Conservation (phyloP, 2,113 vertebrate genomes). For the Paradoxurus hermaphroditus region DNA sequence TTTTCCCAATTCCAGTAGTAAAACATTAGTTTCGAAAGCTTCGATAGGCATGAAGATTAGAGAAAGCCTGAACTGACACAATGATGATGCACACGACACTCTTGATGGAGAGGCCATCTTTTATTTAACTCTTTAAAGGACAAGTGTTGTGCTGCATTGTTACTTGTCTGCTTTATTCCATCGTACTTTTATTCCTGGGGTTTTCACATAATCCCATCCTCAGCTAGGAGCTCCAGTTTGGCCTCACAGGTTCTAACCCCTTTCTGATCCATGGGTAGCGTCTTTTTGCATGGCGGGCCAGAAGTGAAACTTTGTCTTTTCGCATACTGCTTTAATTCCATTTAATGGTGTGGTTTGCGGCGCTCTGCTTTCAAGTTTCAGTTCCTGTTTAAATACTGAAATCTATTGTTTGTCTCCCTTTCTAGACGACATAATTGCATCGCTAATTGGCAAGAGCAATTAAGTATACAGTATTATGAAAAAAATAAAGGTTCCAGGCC, state of each 20-base stretch:
- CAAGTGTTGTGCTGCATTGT: neutral
- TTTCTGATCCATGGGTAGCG: constrained; percentile 63
- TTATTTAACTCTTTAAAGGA: neutral
- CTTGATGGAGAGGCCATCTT: neutral
- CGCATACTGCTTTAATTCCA: constrained; percentile 68
- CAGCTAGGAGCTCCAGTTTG: constrained; percentile 47
- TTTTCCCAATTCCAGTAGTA: neutral
- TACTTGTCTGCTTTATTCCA: neutral
- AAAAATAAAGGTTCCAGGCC: constrained; percentile 64
- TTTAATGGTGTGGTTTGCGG: constrained; percentile 73
- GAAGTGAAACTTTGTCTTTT: constrained; percentile 70
- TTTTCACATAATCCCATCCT: constrained; percentile 62
- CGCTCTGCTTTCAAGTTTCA: constrained; percentile 71
- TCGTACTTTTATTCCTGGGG: constrained; percentile 50
- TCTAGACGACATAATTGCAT: constrained; percentile 70
- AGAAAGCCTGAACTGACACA: neutral
- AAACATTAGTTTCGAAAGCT: neutral
- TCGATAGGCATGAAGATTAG: neutral
- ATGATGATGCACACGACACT: neutral
- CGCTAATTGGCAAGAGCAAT: constrained; percentile 75
- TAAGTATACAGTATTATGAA: constrained; percentile 69
- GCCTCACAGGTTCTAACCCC: constrained; percentile 10
- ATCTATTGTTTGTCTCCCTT: constrained; percentile 77
- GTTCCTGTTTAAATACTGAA: constrained; percentile 76
- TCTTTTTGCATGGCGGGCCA: constrained; percentile 40